phyloP scores from a whole-genome alignment of 2,888 invertebrate genomes.

The Drosophila bunnanda region DNA sequence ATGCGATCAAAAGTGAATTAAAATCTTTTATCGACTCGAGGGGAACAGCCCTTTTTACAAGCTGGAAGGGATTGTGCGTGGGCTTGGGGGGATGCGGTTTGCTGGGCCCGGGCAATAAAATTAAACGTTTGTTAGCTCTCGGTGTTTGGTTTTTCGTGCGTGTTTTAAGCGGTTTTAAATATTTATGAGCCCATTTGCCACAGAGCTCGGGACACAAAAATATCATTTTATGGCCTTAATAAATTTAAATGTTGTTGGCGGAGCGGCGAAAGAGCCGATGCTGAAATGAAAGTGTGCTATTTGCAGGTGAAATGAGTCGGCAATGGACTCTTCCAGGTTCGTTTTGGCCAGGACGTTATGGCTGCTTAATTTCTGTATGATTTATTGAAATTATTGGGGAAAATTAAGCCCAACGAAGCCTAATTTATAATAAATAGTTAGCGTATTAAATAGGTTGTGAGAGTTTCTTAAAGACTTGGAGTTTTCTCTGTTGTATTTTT shows the following conservation, averaged over 20 bases:
- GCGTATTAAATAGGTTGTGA: not conserved
- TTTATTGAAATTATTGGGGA: not conserved
- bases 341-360: not conserved
- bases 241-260: conserved; percentile 66
- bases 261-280: conserved; percentile 11
- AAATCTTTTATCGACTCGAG: conserved; percentile 64
- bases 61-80: not conserved
- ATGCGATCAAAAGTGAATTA: conserved; percentile 73
- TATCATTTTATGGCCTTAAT: conserved; percentile 75
- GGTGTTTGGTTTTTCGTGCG: conserved; percentile 39
- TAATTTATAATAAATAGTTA: not conserved
- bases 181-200: conserved; percentile 75
- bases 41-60: conserved; percentile 26
- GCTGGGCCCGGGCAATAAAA: conserved; percentile 63
- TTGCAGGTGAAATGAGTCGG: conserved; percentile 20
- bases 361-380: not conserved
- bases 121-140: conserved; percentile 69
- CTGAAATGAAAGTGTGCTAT: conserved; percentile 23
- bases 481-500: not conserved
- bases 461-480: not conserved
- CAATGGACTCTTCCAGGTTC: not conserved
- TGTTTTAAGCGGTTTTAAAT: conserved; percentile 75
- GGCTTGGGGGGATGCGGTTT: conserved; percentile 25
- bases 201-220: conserved; percentile 56
- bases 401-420: not conserved